Evolutionary conservation across 2,888 invertebrate species (phyloP).

Genomic region (Metalampra italica): DNA sequence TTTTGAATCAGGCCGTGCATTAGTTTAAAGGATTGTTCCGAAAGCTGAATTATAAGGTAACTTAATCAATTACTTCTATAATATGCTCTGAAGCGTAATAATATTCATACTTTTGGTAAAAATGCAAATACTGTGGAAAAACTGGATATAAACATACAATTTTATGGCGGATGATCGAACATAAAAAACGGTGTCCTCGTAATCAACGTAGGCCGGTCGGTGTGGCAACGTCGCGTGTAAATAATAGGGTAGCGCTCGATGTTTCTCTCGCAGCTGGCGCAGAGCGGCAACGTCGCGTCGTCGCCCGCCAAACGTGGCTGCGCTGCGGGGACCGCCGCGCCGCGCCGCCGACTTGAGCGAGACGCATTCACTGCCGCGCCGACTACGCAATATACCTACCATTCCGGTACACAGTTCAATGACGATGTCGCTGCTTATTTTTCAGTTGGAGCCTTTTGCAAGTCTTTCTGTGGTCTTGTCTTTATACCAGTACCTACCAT

Average conservation of each 20-base stretch:
- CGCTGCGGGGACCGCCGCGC: constrained; percentile 44
- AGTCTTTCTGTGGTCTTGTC: background rate
- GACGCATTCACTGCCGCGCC: constrained; percentile 46
- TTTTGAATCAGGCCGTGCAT: constrained; percentile 21
- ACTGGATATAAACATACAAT: constrained; percentile 40
- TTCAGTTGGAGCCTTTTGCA: constrained; percentile 25
- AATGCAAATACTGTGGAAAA: constrained; percentile 26
- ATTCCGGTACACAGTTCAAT: constrained; percentile 46
- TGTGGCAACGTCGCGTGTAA: constrained; percentile 76
- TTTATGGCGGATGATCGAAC: constrained; percentile 68
- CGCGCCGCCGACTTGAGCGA: constrained; percentile 50
- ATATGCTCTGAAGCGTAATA: constrained; percentile 15
- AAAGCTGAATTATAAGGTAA: constrained; percentile 40
- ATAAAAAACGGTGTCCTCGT: constrained; percentile 79
- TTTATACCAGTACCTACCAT: background rate
- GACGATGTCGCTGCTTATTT: constrained; percentile 36
- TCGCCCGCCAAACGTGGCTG: constrained; percentile 39
- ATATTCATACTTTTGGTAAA: constrained; percentile 20
- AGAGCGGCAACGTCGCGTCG: constrained; percentile 68
- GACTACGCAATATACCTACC: constrained; percentile 67
- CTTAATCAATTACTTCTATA: constrained; percentile 9
- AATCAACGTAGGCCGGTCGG: constrained; percentile 76
- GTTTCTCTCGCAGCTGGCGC: constrained; percentile 75
- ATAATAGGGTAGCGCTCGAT: constrained; percentile 75
- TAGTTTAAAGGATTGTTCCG: constrained; percentile 18